These are phyloP conservation scores for Leptoteleia sp. DNA, from an alignment of 1,140 invertebrate genomes.

Conservation along the genomic window DNA sequence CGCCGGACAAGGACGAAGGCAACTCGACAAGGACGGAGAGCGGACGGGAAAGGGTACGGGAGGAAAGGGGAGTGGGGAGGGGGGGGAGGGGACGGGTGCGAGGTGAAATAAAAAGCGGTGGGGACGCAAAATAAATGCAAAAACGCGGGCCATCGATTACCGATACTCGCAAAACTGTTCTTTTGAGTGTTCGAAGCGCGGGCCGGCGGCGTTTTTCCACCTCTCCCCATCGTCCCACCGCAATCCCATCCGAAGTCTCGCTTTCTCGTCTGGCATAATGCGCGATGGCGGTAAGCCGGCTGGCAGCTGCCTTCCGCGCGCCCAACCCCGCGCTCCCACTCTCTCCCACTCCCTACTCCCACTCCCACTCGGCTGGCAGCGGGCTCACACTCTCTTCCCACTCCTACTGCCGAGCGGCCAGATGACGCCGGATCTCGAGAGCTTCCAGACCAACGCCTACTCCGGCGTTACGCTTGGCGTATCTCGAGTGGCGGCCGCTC, in stretches of 20 bases:
- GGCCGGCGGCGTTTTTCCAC: slow-evolving; percentile 47
- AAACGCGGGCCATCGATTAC: slow-evolving; percentile 60
- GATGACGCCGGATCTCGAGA: neutral
- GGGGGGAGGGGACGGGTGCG: too few species aligned
- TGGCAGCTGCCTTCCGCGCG: slow-evolving; percentile 78
- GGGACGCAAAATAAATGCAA: too few species aligned
- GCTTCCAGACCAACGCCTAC: slow-evolving; percentile 33
- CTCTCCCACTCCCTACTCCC: slow-evolving; percentile 68
- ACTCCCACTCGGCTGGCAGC: slow-evolving; percentile 67
- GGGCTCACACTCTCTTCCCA: too few species aligned
- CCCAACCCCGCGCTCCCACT: slow-evolving; percentile 70
- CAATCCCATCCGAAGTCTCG: slow-evolving; percentile 48
- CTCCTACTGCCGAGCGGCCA: neutral
- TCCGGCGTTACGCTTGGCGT: slow-evolving; percentile 14
- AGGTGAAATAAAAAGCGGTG: too few species aligned
- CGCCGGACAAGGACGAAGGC: too few species aligned
- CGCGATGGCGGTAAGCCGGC: slow-evolving; percentile 76
- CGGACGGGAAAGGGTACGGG: too few species aligned
- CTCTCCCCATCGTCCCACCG: slow-evolving; percentile 29
- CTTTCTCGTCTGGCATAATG: slow-evolving; percentile 71
- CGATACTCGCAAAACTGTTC: slow-evolving; percentile 58
- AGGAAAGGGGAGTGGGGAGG: too few species aligned
- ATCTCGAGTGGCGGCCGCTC: slow-evolving; percentile 21
- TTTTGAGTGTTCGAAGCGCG: slow-evolving; percentile 51
- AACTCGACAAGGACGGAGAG: too few species aligned